These are phyloP conservation scores for Papilio machaon DNA, from an alignment of 1,140 invertebrate species.

Conservation along the genomic window DNA sequence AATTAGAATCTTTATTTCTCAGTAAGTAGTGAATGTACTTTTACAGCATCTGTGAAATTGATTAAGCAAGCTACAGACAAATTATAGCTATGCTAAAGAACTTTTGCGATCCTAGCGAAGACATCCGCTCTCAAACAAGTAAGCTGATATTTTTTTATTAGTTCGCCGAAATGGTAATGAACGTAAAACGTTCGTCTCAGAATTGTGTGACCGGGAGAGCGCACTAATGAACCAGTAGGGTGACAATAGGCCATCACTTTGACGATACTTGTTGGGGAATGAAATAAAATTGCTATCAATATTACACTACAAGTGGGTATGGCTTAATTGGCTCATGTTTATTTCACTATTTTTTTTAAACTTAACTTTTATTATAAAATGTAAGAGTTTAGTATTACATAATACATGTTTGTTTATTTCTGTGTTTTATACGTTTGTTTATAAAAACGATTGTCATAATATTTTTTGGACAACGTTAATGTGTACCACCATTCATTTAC, in stretches of 20 bases:
- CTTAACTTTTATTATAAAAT: no score
- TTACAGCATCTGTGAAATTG: neutral
- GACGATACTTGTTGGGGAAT: neutral
- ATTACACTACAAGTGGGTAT: no score
- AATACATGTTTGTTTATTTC: neutral
- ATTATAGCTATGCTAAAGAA: neutral
- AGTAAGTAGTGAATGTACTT: no score
- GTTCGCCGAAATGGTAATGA: conserved; percentile 10
- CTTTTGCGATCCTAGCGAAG: neutral
- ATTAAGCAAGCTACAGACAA: neutral
- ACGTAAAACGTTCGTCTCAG: conserved; percentile 15
- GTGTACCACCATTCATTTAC: no score
- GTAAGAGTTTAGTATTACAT: no score
- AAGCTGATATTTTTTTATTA: conserved; percentile 27
- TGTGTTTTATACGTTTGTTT: no score
- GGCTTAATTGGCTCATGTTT: neutral
- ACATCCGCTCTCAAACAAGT: neutral
- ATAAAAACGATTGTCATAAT: neutral
- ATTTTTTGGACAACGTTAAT: neutral
- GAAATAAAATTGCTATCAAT: neutral
- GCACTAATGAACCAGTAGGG: conserved; percentile 17
- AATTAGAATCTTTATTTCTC: neutral
- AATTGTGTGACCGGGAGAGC: neutral
- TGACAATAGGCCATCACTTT: neutral
- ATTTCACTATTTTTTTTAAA: no score